A percentile compares a stretch with the other conserved stretches of the same genome.
These are phyloP conservation scores for Clinocottus analis DNA, from an alignment of 2,113 vertebrate genomes.

Conservation along the genomic window DNA sequence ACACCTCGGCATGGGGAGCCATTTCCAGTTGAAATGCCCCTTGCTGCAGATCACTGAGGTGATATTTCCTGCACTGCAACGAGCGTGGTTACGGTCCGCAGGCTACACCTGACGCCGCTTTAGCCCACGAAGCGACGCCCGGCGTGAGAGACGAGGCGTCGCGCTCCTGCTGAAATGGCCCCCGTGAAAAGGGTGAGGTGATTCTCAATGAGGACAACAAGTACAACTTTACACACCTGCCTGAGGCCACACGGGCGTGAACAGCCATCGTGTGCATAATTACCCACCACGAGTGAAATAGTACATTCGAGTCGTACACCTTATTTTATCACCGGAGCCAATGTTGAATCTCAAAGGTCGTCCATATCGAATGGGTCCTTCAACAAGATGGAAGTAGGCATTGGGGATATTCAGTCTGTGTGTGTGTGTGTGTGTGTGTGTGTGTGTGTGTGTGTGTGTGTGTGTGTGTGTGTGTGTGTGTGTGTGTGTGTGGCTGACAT, in stretches of 20 bases:
- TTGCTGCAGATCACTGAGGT: conserved; percentile 71
- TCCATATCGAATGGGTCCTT: conserved; percentile 42
- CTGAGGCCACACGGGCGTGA: conserved; percentile 14
- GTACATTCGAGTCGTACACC: conserved; percentile 25
- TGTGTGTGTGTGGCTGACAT: conserved; percentile 58
- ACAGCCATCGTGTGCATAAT: conserved; percentile 40
- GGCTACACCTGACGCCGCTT: conserved; percentile 68
- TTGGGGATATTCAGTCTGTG: conserved; percentile 39
- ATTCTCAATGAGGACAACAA: conserved; percentile 68
- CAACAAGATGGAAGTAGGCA: conserved; percentile 41
- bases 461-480: conserved; percentile 37
- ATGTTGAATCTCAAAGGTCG: conserved; percentile 41
- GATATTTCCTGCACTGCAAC: conserved; percentile 71
- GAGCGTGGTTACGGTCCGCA: conserved; percentile 64
- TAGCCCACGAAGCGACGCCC: conserved; percentile 30
- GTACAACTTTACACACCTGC: conserved; percentile 36
- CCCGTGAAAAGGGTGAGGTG: conserved; percentile 53
- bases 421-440: conserved; percentile 26
- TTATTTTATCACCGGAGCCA: conserved; percentile 41
- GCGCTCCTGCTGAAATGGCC: conserved; percentile 48
- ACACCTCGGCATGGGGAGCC: conserved; percentile 61
- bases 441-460: conserved; percentile 25
- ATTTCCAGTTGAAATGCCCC: conserved; percentile 74
- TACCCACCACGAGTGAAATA: conserved; percentile 34
- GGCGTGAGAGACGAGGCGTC: conserved; percentile 51